phyloP scores from a whole-genome alignment of 2,888 invertebrate species.

The Incurvaria masculella region DNA sequence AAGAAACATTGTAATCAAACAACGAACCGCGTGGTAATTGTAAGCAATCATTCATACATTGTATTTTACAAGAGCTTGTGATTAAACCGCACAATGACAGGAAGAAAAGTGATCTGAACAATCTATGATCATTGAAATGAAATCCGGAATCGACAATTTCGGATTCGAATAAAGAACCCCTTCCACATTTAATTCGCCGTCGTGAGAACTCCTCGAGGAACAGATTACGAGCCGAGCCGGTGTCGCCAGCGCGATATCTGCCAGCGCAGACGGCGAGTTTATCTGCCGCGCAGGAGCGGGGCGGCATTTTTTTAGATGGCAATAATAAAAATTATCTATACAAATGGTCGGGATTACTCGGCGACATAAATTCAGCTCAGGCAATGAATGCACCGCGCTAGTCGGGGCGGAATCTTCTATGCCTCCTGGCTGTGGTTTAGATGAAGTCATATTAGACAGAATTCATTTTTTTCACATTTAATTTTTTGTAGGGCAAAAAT shows the following conservation, averaged over 20 bases:
- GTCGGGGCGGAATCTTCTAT: neutral
- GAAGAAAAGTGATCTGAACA: too few relatives aligned
- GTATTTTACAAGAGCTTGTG: too few relatives aligned
- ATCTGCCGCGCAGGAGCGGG: slow-evolving; percentile 35
- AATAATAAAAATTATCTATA: slow-evolving; percentile 59
- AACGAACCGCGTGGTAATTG: too few relatives aligned
- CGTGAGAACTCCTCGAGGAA: slow-evolving; percentile 38
- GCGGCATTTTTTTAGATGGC: slow-evolving; percentile 40
- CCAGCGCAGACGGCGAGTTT: slow-evolving; percentile 28
- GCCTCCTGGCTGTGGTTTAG: neutral
- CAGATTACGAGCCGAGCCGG: too few relatives aligned
- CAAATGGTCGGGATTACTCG: slow-evolving; percentile 55
- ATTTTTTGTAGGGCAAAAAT: neutral
- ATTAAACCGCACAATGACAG: too few relatives aligned
- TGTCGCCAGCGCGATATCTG: slow-evolving; percentile 23
- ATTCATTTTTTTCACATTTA: neutral
- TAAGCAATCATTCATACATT: too few relatives aligned
- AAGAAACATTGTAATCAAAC: too few relatives aligned
- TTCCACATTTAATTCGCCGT: slow-evolving; percentile 57
- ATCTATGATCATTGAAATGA: too few relatives aligned
- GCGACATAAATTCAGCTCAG: slow-evolving; percentile 54
- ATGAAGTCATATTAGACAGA: neutral
- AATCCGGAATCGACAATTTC: too few relatives aligned
- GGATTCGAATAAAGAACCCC: slow-evolving; percentile 25
- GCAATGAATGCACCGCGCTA: slow-evolving; percentile 12